Evolutionary conservation across 2,113 vertebrate species (phyloP).

Genomic region (Oncorhynchus mykiss): DNA sequence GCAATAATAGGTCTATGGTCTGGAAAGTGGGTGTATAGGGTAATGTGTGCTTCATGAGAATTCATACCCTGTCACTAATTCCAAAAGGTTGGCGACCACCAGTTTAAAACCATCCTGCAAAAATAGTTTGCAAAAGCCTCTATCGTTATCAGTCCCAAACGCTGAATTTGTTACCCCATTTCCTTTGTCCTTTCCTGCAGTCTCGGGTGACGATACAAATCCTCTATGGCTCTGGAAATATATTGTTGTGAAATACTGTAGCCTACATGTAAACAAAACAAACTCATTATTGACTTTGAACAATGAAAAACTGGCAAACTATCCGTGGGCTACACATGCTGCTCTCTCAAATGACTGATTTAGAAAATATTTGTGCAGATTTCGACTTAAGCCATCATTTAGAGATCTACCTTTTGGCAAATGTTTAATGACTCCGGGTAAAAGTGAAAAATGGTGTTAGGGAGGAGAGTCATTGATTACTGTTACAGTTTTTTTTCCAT

Average conservation of each 20-base stretch:
- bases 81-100: neutral
- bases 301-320: neutral
- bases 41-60: neutral
- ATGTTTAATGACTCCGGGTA: neutral
- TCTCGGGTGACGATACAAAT: conserved; percentile 23
- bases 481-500: no score
- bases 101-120: neutral
- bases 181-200: conserved; percentile 18
- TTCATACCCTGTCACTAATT: neutral
- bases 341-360: neutral
- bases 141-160: conserved; percentile 18
- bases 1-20: neutral
- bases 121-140: neutral
- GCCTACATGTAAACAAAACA: neutral
- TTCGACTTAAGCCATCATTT: neutral
- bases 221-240: conserved; percentile 14
- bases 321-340: neutral
- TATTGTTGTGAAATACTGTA: neutral
- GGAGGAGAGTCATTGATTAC: neutral
- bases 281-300: neutral
- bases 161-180: conserved; percentile 2
- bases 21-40: neutral
- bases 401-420: neutral
- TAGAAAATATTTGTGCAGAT: neutral
- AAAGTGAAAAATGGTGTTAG: neutral